Percentiles rank a stretch among this genome's conserved stretches.
These are phyloP conservation scores for Campoplex capitator DNA, from an alignment of 2,888 invertebrate species.

Conservation along the genomic window DNA sequence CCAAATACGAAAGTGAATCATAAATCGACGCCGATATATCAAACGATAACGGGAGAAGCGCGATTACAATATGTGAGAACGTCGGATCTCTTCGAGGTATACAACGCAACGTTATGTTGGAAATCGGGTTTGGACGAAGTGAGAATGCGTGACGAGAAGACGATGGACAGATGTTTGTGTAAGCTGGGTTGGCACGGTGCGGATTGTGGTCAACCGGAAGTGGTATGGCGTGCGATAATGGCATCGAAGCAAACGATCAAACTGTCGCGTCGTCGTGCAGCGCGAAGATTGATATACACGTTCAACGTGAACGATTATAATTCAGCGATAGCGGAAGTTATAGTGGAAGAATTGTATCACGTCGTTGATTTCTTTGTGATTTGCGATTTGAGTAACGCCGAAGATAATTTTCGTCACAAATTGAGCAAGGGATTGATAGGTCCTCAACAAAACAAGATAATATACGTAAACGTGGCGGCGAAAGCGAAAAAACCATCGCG, in stretches of 20 bases:
- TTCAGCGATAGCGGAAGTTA: constrained; percentile 87
- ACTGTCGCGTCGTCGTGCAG: constrained; percentile 84
- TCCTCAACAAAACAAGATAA: constrained; percentile 86
- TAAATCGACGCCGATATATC: constrained; percentile 73
- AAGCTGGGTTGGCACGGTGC: constrained; percentile 88
- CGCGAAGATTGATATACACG: constrained; percentile 87
- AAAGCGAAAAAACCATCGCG: constrained; percentile 75
- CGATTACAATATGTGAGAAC: constrained; percentile 79
- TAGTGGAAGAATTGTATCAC: constrained; percentile 87
- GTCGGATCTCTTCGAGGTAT: constrained; percentile 76
- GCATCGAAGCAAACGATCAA: constrained; percentile 85
- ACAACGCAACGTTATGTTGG: constrained; percentile 81
- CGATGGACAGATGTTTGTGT: constrained; percentile 85
- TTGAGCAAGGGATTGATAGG: constrained; percentile 85
- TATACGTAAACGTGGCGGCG: constrained; percentile 84
- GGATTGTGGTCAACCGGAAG: constrained; percentile 89
- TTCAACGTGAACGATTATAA: constrained; percentile 86
- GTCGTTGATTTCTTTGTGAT: constrained; percentile 89
- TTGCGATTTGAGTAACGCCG: constrained; percentile 84
- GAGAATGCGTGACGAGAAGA: constrained; percentile 76
- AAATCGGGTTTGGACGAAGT: constrained; percentile 77
- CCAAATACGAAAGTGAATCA: constrained; percentile 62
- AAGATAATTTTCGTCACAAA: constrained; percentile 84
- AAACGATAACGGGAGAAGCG: constrained; percentile 77
- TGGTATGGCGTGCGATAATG: constrained; percentile 88